Evolutionary conservation across 2,888 invertebrate genomes (phyloP).

Genomic region (Drosophila colorata): DNA sequence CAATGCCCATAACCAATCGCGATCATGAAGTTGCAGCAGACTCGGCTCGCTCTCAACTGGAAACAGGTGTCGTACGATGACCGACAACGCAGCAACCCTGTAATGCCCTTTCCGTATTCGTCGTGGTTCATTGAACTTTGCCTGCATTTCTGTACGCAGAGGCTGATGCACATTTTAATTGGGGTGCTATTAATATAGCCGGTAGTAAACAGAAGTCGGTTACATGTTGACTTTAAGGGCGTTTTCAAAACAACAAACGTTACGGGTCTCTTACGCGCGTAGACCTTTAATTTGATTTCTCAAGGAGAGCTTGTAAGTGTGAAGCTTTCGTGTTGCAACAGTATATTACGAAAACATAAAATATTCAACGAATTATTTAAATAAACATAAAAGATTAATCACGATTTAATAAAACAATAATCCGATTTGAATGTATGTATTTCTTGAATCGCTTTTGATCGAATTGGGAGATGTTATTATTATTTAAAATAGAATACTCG

Average conservation of each 20-base stretch:
- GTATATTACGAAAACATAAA: background rate
- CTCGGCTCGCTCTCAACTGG: slow-evolving; percentile 9
- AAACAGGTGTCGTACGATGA: slow-evolving; percentile 31
- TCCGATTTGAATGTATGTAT: too few species aligned
- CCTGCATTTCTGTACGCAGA: background rate
- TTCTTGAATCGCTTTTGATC: too few species aligned
- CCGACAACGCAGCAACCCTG: slow-evolving; percentile 55
- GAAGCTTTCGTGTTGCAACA: slow-evolving; percentile 8
- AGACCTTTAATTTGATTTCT: background rate
- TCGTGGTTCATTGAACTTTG: slow-evolving; percentile 64
- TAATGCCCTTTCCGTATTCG: slow-evolving; percentile 53
- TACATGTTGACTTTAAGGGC: slow-evolving; percentile 10
- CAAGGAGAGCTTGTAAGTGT: slow-evolving; percentile 8
- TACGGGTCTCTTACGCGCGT: background rate
- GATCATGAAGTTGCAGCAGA: slow-evolving; percentile 30
- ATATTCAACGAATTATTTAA: background rate
- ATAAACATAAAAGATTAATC: background rate
- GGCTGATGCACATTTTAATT: slow-evolving; percentile 41
- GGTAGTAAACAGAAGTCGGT: slow-evolving; percentile 17
- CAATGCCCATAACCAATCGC: slow-evolving; percentile 37
- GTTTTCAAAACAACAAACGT: background rate
- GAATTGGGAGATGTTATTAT: too few species aligned
- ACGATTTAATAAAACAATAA: too few species aligned
- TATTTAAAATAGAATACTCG: too few species aligned
- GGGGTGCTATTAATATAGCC: slow-evolving; percentile 38